phyloP scores from a whole-genome alignment of 2,113 vertebrate genomes.

The Cyrtonyx montezumae region DNA sequence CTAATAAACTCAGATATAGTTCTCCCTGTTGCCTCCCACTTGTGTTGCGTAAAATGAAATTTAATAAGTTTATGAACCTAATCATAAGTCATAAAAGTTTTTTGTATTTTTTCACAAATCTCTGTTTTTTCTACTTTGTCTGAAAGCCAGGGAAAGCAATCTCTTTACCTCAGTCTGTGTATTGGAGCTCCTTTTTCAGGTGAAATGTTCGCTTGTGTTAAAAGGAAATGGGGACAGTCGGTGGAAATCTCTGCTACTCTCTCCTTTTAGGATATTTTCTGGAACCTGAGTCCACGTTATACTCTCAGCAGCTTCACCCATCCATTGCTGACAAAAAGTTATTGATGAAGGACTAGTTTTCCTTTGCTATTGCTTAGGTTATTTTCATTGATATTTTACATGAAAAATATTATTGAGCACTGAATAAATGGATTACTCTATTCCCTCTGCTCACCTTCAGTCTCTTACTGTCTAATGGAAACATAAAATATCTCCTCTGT shows the following conservation, averaged over 20 bases:
- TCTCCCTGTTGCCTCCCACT: not conserved
- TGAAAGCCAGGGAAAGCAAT: not conserved
- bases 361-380: not conserved
- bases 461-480: conserved; percentile 47
- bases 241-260: not conserved
- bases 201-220: not conserved
- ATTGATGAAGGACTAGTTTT: not conserved
- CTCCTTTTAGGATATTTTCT: not conserved
- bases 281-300: not conserved
- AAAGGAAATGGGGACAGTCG: not conserved
- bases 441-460: conserved; percentile 32
- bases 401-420: not conserved
- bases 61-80: not conserved
- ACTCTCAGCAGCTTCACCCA: not conserved
- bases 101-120: not conserved
- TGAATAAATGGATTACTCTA: conserved; percentile 39
- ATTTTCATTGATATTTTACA: conserved; percentile 48
- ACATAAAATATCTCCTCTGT: conserved; percentile 25
- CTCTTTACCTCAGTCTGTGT: not conserved
- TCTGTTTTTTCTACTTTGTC: not conserved
- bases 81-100: not conserved
- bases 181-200: not conserved
- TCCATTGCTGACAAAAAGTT: not conserved
- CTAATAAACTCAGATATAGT: not conserved
- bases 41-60: not conserved